Conservation (phyloP, 2,888 invertebrate genomes). For the Cephus spinipes region DNA sequence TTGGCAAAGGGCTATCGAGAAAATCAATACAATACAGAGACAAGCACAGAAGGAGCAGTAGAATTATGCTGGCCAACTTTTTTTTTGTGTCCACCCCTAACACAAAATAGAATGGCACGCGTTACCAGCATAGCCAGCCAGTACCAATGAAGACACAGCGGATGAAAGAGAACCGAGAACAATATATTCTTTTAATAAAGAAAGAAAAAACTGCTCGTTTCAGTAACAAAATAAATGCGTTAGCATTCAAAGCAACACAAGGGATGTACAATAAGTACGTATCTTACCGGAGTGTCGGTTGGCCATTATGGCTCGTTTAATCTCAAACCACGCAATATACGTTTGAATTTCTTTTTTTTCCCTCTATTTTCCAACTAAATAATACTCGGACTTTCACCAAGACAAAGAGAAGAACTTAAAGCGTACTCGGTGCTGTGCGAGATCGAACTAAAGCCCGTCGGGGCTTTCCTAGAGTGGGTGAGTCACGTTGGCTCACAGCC, state of each 20-base stretch:
- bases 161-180: neutral
- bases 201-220: neutral
- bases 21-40: conserved; percentile 53
- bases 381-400: neutral
- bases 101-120: neutral
- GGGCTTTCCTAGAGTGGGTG: conserved; percentile 61
- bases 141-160: neutral
- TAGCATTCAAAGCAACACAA: neutral
- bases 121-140: neutral
- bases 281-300: neutral
- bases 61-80: conserved; percentile 42
- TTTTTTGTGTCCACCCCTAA: conserved; percentile 26
- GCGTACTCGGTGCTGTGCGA: conserved; percentile 37
- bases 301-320: neutral
- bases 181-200: neutral
- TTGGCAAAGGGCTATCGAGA: conserved; percentile 34
- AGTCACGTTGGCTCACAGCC: conserved; percentile 61
- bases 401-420: neutral
- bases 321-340: neutral
- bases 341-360: neutral
- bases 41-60: neutral
- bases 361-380: neutral
- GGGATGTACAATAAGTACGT: neutral
- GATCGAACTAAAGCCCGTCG: conserved; percentile 52
- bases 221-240: neutral